Conservation (phyloP, 2,797 vertebrate species). For the Chelon auratus region DNA sequence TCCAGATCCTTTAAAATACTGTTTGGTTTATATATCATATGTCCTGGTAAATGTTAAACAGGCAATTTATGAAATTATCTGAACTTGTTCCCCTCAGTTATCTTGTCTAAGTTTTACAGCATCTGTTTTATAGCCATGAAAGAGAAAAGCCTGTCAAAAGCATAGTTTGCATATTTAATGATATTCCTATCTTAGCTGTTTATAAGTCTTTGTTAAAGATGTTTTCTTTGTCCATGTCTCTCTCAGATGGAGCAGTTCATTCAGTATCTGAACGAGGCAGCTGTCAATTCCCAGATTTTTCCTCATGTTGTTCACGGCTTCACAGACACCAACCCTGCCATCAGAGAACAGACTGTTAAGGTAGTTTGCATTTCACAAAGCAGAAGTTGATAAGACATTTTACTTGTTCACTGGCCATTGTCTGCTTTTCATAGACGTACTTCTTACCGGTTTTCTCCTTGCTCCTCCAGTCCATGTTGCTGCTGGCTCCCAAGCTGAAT, state of each 20-base stretch:
- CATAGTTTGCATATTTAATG: neutral
- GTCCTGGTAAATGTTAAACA: neutral
- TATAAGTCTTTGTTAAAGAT: neutral
- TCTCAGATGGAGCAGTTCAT: slow-evolving; percentile 95
- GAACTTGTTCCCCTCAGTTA: too few species aligned
- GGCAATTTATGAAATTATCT: neutral
- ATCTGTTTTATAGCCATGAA: neutral
- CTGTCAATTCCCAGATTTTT: slow-evolving; percentile 95
- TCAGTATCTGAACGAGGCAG: slow-evolving; percentile 93
- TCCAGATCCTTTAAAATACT: neutral
- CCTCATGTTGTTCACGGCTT: slow-evolving; percentile 95
- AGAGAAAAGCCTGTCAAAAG: too few species aligned
- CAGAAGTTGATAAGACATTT: neutral
- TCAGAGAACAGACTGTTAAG: slow-evolving; percentile 96
- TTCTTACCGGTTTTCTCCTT: neutral
- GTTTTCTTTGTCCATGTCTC: neutral
- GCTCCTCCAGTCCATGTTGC: slow-evolving; percentile 90
- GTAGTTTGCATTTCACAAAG: slow-evolving; percentile 65
- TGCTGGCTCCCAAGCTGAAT: slow-evolving; percentile 93
- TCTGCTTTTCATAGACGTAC: neutral
- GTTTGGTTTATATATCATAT: neutral
- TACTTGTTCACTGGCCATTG: neutral
- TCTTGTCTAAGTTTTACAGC: neutral
- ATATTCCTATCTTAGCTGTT: neutral
- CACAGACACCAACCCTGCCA: slow-evolving; percentile 95